Evolutionary conservation across 1,140 invertebrate genomes (phyloP).

Genomic region (Caenorhabditis briggsae): DNA sequence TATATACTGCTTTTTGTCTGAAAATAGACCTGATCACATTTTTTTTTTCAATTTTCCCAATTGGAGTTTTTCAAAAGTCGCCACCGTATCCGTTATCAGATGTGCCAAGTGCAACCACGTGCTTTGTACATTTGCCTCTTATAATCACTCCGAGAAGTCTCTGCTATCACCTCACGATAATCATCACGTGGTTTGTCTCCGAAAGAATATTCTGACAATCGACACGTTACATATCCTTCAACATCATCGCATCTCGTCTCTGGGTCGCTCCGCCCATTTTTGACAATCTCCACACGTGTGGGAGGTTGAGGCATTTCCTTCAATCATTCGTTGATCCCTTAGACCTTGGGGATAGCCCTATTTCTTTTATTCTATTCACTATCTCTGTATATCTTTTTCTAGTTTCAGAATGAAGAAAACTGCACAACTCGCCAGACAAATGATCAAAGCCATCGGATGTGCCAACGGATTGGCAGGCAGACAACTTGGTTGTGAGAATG

Average conservation of each 20-base stretch:
- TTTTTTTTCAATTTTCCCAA: not conserved
- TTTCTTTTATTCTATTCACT: not conserved
- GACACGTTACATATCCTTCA: slow-evolving; percentile 43
- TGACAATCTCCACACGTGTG: slow-evolving; percentile 21
- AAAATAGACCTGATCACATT: too few relatives aligned
- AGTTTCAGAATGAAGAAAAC: slow-evolving; percentile 39
- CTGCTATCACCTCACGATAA: not conserved
- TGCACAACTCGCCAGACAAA: slow-evolving; percentile 31
- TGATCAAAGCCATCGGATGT: slow-evolving; percentile 67
- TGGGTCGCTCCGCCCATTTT: not conserved
- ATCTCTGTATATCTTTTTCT: not conserved
- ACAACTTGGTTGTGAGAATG: slow-evolving; percentile 71
- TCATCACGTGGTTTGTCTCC: slow-evolving; percentile 18
- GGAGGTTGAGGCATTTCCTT: slow-evolving; percentile 22
- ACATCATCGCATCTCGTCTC: slow-evolving; percentile 32
- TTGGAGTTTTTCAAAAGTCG: not conserved
- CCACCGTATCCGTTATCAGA: not conserved
- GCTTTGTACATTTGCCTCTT: slow-evolving; percentile 12
- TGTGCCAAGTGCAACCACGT: slow-evolving; percentile 30
- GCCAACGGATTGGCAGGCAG: slow-evolving; percentile 70
- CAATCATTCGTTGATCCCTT: slow-evolving; percentile 31
- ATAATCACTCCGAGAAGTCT: not conserved
- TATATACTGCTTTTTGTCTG: too few relatives aligned
- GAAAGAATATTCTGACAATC: not conserved
- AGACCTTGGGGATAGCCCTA: slow-evolving; percentile 5